A percentile compares a stretch with the other conserved stretches of the same genome.
Evolutionary conservation across 1,140 invertebrate species (phyloP).

Genomic region (Platorchestia sp.): DNA sequence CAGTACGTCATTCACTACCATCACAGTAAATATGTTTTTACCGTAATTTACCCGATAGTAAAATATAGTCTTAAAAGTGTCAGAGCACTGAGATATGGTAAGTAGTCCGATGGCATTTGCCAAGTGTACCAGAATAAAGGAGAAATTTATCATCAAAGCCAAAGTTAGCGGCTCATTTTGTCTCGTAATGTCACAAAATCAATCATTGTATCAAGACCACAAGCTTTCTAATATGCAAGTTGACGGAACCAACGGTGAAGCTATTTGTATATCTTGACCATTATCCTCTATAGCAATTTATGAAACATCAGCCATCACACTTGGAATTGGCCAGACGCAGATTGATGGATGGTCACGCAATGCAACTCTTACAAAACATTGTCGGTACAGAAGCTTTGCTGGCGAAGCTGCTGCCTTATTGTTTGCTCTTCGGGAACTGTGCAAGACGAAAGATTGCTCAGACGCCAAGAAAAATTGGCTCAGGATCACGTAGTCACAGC

Average conservation of each 20-base stretch:
- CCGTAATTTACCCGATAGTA: no score
- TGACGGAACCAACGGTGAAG: neutral
- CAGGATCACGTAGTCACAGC: slow-evolving; percentile 52
- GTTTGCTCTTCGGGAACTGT: slow-evolving; percentile 25
- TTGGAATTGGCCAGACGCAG: neutral
- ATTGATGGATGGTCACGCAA: slow-evolving; percentile 28
- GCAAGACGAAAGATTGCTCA: slow-evolving; percentile 40
- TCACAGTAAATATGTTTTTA: no score
- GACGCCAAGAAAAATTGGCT: slow-evolving; percentile 49
- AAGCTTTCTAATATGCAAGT: neutral
- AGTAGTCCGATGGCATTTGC: no score
- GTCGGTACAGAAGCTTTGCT: neutral
- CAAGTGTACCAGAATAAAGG: no score
- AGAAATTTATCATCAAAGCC: neutral
- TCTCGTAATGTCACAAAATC: neutral
- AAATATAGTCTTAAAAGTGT: no score
- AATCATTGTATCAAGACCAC: neutral
- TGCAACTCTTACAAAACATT: slow-evolving; percentile 22
- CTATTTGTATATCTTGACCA: neutral
- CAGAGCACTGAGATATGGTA: no score
- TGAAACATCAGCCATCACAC: slow-evolving; percentile 39
- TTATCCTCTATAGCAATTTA: neutral
- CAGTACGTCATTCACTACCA: no score
- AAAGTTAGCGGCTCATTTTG: neutral
- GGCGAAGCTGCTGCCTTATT: slow-evolving; percentile 33